A percentile compares a stretch with the other conserved stretches of the same genome.
These are phyloP conservation scores for Linurgus olivaceus DNA, from an alignment of 2,797 vertebrate species.

Conservation along the genomic window DNA sequence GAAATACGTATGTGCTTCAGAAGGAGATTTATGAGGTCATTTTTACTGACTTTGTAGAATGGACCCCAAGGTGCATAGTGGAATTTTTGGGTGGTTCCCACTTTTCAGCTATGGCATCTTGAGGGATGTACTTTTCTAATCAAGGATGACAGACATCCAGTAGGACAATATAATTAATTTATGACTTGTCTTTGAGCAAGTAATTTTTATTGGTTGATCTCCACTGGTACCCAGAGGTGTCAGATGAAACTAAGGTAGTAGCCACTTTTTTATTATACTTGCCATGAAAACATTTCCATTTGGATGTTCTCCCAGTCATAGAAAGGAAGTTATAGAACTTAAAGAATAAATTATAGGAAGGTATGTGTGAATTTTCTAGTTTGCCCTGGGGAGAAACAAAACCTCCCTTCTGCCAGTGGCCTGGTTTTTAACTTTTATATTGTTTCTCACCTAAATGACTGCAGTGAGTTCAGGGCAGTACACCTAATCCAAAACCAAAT, in stretches of 20 bases:
- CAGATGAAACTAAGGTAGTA: not conserved
- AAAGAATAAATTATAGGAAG: not conserved
- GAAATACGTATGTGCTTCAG: not conserved
- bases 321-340: not conserved
- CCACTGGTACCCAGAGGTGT: not conserved
- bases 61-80: not conserved
- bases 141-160: not conserved
- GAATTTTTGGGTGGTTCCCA: not conserved
- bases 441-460: not conserved
- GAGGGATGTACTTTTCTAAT: not conserved
- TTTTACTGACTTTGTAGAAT: not conserved
- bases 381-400: not conserved
- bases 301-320: not conserved
- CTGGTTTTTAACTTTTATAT: not conserved
- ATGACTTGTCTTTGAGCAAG: not conserved
- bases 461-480: not conserved
- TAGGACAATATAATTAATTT: not conserved
- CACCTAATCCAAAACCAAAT: slow-evolving; percentile 41
- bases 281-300: not conserved
- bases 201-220: not conserved
- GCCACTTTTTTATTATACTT: not conserved
- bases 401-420: not conserved
- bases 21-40: not conserved
- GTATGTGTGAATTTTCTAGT: not conserved
- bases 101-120: not conserved